Conservation (phyloP, 2,888 invertebrate species). For the Temnothorax ravouxi region DNA sequence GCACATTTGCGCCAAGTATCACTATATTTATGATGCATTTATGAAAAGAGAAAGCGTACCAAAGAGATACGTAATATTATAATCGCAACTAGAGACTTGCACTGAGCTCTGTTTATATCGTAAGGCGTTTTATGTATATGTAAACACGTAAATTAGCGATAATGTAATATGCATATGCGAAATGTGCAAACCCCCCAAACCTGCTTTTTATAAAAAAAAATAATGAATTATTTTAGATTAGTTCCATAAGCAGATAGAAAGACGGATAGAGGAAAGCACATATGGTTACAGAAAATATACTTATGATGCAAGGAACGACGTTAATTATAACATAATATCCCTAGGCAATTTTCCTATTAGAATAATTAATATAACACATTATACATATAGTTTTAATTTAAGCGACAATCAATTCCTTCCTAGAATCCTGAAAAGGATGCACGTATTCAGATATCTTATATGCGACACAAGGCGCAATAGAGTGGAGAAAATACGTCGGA, state of each 20-base stretch:
- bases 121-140: constrained; percentile 42
- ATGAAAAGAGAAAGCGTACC: constrained; percentile 25
- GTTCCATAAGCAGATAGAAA: constrained; percentile 34
- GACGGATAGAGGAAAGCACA: constrained; percentile 36
- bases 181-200: constrained; percentile 19
- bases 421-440: background rate
- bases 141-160: constrained; percentile 57
- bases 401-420: background rate
- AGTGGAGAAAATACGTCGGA: background rate
- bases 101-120: constrained; percentile 43
- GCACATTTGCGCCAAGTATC: constrained; percentile 37
- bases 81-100: constrained; percentile 15
- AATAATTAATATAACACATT: constrained; percentile 13
- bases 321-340: constrained; percentile 14
- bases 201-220: constrained; percentile 47
- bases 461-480: background rate
- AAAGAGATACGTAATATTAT: constrained; percentile 45
- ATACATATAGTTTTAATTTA: background rate
- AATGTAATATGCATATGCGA: constrained; percentile 58
- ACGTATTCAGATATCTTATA: background rate
- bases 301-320: constrained; percentile 65
- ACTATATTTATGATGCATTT: constrained; percentile 47
- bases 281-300: constrained; percentile 64
- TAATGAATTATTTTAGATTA: constrained; percentile 68
- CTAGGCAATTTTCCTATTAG: background rate